Conservation (phyloP, 1,140 invertebrate species). For the Rhyzopertha dominica region DNA sequence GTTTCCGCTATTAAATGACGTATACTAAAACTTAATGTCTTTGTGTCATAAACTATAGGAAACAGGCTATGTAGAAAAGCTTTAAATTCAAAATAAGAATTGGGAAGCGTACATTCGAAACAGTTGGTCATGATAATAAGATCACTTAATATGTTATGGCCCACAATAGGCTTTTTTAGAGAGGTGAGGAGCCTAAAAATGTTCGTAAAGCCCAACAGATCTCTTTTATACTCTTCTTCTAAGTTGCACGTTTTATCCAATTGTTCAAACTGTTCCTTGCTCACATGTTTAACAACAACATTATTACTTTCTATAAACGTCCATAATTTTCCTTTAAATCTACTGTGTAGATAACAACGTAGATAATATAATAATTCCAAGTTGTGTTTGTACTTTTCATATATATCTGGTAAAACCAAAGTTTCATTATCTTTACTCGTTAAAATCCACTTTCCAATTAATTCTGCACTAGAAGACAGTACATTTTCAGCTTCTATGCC, state of each 20-base stretch:
- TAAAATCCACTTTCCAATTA: too few relatives aligned
- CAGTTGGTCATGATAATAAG: slow-evolving; percentile 65
- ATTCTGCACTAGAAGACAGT: too few relatives aligned
- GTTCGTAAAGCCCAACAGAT: slow-evolving; percentile 61
- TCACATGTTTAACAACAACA: slow-evolving; percentile 44
- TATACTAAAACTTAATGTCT: slow-evolving; percentile 59
- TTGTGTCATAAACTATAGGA: slow-evolving; percentile 69
- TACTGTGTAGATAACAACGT: slow-evolving; percentile 50
- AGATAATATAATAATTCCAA: slow-evolving; percentile 46
- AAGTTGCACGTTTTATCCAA: slow-evolving; percentile 36
- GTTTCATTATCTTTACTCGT: too few relatives aligned
- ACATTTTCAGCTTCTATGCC: too few relatives aligned
- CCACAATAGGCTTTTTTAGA: slow-evolving; percentile 64
- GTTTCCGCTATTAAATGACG: slow-evolving; percentile 45
- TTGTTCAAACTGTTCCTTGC: slow-evolving; percentile 26
- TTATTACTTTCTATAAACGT: slow-evolving; percentile 47
- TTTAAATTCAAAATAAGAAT: slow-evolving; percentile 63
- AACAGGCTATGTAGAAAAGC: slow-evolving; percentile 57
- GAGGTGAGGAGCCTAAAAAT: slow-evolving; percentile 57
- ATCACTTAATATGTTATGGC: slow-evolving; percentile 71
- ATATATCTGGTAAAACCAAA: slow-evolving; percentile 22
- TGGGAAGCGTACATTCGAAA: slow-evolving; percentile 65
- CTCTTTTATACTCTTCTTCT: slow-evolving; percentile 50
- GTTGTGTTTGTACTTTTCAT: slow-evolving; percentile 16
- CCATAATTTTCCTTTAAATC: slow-evolving; percentile 50